Conservation (phyloP, 2,797 vertebrate genomes). For the Chelon auratus region DNA sequence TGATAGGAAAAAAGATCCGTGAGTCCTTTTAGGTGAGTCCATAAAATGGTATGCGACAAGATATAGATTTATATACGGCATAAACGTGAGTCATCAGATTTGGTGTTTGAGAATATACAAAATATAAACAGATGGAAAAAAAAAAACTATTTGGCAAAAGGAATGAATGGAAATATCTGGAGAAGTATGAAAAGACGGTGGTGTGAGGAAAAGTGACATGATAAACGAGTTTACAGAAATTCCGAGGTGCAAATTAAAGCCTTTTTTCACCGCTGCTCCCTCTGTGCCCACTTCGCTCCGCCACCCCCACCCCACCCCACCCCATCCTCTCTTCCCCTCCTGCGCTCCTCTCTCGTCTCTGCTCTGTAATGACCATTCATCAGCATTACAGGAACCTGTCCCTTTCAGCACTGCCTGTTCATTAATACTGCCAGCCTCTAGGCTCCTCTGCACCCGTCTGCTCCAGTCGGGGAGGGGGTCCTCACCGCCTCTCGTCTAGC, state of each 20-base stretch:
- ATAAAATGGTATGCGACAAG: not conserved
- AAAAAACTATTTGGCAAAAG: slow-evolving; percentile 9
- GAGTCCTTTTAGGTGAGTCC: slow-evolving; percentile 14
- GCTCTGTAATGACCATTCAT: slow-evolving; percentile 88
- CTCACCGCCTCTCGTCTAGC: slow-evolving; percentile 78
- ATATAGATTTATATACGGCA: not conserved
- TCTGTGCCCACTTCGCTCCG: slow-evolving; percentile 58
- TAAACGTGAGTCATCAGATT: not conserved
- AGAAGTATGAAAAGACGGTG: slow-evolving; percentile 28
- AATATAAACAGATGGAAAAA: slow-evolving; percentile 9
- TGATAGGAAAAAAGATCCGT: slow-evolving; percentile 18
- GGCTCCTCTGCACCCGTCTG: slow-evolving; percentile 75
- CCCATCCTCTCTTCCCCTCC: slow-evolving; percentile 35
- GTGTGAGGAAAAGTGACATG: slow-evolving; percentile 72
- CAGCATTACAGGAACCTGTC: slow-evolving; percentile 88
- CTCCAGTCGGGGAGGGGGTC: slow-evolving; percentile 80
- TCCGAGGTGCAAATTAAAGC: slow-evolving; percentile 83
- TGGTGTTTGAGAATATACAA: not conserved
- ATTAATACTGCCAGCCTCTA: slow-evolving; percentile 83
- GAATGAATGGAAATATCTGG: slow-evolving; percentile 13
- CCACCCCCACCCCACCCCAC: slow-evolving; percentile 28
- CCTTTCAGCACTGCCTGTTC: slow-evolving; percentile 82
- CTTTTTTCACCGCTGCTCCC: slow-evolving; percentile 68
- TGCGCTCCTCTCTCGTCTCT: slow-evolving; percentile 70
- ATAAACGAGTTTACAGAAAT: slow-evolving; percentile 87